phyloP scores from a whole-genome alignment of 2,797 vertebrate genomes.

The Chloroceryle inda region DNA sequence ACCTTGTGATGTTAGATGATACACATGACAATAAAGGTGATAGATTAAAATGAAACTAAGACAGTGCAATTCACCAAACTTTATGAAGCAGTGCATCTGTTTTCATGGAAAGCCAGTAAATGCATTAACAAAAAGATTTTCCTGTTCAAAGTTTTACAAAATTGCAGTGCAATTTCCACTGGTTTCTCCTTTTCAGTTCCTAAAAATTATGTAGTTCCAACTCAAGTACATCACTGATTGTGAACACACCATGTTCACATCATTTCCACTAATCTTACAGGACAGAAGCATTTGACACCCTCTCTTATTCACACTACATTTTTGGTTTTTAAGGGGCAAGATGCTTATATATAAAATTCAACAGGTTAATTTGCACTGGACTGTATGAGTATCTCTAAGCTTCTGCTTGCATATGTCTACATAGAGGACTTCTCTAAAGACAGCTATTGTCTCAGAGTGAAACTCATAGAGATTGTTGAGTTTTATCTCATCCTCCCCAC shows the following conservation, averaged over 20 bases:
- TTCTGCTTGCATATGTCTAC: not conserved
- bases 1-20: not conserved
- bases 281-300: not conserved
- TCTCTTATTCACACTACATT: not conserved
- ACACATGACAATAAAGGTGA: conserved; percentile 1
- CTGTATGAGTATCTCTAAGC: not conserved
- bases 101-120: not conserved
- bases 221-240: not conserved
- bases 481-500: not conserved
- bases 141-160: not conserved
- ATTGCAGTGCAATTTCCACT: not conserved
- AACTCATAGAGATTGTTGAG: not conserved
- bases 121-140: not conserved
- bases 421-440: not conserved
- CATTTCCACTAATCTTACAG: too few relatives aligned
- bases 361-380: not conserved
- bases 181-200: not conserved
- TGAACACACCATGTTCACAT: too few relatives aligned
- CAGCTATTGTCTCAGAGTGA: not conserved
- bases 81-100: not conserved
- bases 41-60: not conserved
- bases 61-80: not conserved
- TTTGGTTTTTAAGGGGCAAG: not conserved
- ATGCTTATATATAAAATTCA: not conserved
- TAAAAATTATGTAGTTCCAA: not conserved